Evolutionary conservation across 2,888 invertebrate genomes (phyloP).

Genomic region (Automeris io): DNA sequence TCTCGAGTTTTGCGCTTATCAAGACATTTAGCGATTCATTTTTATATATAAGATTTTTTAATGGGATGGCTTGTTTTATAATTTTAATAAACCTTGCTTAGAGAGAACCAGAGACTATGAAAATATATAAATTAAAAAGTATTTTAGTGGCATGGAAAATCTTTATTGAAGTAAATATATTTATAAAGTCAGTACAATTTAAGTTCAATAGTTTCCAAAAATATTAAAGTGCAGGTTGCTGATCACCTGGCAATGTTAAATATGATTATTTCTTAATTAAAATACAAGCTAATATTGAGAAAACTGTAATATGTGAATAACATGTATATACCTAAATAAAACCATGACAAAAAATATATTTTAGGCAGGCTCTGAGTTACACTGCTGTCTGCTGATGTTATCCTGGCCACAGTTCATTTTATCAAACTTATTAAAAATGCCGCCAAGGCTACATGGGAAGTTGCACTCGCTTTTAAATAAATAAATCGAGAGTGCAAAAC

Average conservation of each 20-base stretch:
- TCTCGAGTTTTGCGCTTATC: too few species aligned
- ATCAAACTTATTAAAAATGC: conserved; percentile 65
- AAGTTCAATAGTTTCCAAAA: conserved; percentile 79
- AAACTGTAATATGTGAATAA: conserved; percentile 78
- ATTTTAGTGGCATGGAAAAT: conserved; percentile 76
- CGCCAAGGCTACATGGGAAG: conserved; percentile 62
- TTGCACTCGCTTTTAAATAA: conserved; percentile 43
- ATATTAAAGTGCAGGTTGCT: conserved; percentile 79
- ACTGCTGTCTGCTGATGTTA: conserved; percentile 71
- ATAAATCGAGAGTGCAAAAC: conserved; percentile 41
- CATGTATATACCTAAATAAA: conserved; percentile 78
- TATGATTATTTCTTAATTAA: conserved; percentile 79
- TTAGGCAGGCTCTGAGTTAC: conserved; percentile 75
- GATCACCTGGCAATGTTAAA: conserved; percentile 79
- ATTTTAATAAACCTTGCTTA: not conserved
- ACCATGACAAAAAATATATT: conserved; percentile 77
- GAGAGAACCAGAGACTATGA: conserved; percentile 2
- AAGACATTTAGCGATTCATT: too few species aligned
- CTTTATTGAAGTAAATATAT: conserved; percentile 79
- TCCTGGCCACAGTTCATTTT: conserved; percentile 73
- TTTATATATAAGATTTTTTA: too few species aligned
- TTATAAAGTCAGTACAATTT: conserved; percentile 79
- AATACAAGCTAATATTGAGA: conserved; percentile 79
- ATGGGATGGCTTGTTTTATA: not conserved
- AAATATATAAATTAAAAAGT: conserved; percentile 29